These are phyloP conservation scores for Parelbella ahira DNA, from an alignment of 2,888 invertebrate species.

Conservation along the genomic window DNA sequence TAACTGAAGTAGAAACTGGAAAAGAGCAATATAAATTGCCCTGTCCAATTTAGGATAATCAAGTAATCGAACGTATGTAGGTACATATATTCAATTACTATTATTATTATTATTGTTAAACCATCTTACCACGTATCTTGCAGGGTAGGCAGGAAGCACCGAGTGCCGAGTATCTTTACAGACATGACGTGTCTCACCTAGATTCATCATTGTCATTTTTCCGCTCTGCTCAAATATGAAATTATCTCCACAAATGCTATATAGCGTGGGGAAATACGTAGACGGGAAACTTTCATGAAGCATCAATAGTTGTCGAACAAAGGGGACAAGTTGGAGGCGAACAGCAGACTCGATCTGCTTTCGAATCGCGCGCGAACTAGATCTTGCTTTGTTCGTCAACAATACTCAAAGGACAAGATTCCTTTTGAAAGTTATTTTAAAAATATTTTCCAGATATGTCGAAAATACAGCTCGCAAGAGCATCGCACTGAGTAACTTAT, in stretches of 20 bases:
- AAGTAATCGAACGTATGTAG: too few relatives aligned
- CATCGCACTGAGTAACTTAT: neutral
- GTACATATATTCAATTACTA: too few relatives aligned
- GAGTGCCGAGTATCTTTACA: too few relatives aligned
- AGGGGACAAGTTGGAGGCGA: constrained; percentile 60
- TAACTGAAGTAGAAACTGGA: too few relatives aligned
- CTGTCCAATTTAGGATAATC: too few relatives aligned
- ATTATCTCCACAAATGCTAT: constrained; percentile 15
- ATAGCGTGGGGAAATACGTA: constrained; percentile 38
- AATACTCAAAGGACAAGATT: constrained; percentile 60
- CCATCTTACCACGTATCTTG: too few relatives aligned
- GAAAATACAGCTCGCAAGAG: constrained; percentile 1
- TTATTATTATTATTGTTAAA: too few relatives aligned
- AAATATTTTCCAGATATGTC: constrained; percentile 28
- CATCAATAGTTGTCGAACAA: constrained; percentile 65
- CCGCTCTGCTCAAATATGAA: too few relatives aligned
- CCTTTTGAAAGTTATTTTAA: constrained; percentile 60
- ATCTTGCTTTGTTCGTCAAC: constrained; percentile 68
- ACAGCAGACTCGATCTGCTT: constrained; percentile 49
- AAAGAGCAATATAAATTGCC: too few relatives aligned
- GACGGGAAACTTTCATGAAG: constrained; percentile 56
- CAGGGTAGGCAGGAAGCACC: too few relatives aligned
- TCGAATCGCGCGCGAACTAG: constrained; percentile 52
- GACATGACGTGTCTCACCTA: too few relatives aligned
- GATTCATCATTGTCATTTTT: too few relatives aligned